These are phyloP conservation scores for Meganola albula DNA, from an alignment of 2,888 invertebrate genomes.

Conservation along the genomic window DNA sequence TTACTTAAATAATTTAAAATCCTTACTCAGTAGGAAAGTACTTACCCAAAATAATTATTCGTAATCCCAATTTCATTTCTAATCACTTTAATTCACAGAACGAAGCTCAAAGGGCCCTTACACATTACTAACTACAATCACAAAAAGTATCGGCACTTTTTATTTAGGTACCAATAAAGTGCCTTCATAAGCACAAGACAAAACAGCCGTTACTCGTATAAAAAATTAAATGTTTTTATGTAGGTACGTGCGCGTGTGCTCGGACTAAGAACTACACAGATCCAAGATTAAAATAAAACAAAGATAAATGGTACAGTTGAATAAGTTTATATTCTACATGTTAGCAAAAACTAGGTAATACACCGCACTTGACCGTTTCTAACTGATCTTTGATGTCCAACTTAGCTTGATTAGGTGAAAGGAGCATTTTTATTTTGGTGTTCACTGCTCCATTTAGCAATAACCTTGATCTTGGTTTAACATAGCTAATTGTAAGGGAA, in stretches of 20 bases:
- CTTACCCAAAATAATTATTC: too few relatives aligned
- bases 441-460: slow-evolving; percentile 37
- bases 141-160: too few relatives aligned
- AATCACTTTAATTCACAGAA: too few relatives aligned
- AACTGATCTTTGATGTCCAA: slow-evolving; percentile 24
- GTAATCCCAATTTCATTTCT: too few relatives aligned
- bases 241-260: slow-evolving; percentile 26
- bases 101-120: too few relatives aligned
- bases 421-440: slow-evolving; percentile 37
- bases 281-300: slow-evolving; percentile 46
- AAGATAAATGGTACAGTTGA: slow-evolving; percentile 46
- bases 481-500: slow-evolving; percentile 6
- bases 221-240: too few relatives aligned
- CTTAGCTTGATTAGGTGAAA: slow-evolving; percentile 39
- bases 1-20: too few relatives aligned
- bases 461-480: slow-evolving; percentile 44
- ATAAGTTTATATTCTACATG: slow-evolving; percentile 42
- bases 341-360: slow-evolving; percentile 46
- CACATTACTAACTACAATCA: too few relatives aligned
- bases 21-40: too few relatives aligned
- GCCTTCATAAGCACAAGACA: slow-evolving; percentile 6
- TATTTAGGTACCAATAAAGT: not conserved
- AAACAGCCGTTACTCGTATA: slow-evolving; percentile 14
- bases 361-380: slow-evolving; percentile 21
- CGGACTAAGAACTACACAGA: slow-evolving; percentile 32